Evolutionary conservation across 2,797 vertebrate species (phyloP).

Genomic region (Sebastes flavidus): DNA sequence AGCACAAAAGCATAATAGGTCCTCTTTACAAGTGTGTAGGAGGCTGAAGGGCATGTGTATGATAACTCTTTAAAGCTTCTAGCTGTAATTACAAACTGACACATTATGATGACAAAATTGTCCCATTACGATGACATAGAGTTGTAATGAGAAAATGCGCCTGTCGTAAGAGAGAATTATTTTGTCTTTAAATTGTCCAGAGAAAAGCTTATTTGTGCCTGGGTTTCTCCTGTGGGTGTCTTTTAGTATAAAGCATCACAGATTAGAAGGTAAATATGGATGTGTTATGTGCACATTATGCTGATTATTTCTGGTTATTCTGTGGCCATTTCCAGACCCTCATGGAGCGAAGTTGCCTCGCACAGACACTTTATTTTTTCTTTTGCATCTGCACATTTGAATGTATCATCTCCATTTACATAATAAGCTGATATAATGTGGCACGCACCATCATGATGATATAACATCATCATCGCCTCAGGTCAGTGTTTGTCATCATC

Average conservation of each 20-base stretch:
- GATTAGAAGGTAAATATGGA: neutral
- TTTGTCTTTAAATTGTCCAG: neutral
- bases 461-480: neutral
- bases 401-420: neutral
- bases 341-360: neutral
- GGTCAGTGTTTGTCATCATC: conserved; percentile 13
- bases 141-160: neutral
- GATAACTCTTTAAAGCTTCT: no score
- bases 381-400: neutral
- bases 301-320: neutral
- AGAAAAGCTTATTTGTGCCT: neutral
- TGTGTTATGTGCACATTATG: neutral
- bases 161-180: neutral
- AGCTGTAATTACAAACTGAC: no score
- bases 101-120: no score
- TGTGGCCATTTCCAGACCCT: neutral
- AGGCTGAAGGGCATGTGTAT: no score
- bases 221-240: neutral
- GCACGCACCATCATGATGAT: neutral
- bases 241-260: neutral
- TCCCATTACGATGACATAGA: neutral
- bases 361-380: neutral
- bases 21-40: no score
- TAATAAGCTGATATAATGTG: neutral
- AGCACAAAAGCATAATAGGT: no score